A percentile compares a stretch with the other conserved stretches of the same genome.
Conservation (phyloP, 2,888 invertebrate species). For the Melanophora roralis region DNA sequence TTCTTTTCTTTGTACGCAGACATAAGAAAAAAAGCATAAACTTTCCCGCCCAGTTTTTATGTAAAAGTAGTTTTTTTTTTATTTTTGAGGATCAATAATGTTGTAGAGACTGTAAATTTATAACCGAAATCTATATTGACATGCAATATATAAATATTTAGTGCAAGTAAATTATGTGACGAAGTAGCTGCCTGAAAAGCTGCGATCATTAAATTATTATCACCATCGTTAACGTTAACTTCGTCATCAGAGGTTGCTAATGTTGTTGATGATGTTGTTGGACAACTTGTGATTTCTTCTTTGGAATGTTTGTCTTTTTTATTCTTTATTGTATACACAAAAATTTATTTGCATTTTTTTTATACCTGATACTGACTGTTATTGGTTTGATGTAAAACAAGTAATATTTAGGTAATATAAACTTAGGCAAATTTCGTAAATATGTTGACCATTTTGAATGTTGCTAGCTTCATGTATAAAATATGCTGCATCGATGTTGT, state of each 20-base stretch:
- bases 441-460: no score
- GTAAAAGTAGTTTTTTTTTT: conserved; percentile 31
- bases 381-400: no score
- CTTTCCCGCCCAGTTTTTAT: conserved; percentile 43
- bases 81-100: conserved; percentile 52
- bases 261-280: conserved; percentile 35
- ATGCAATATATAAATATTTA: conserved; percentile 8
- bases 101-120: not conserved
- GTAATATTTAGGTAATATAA: no score
- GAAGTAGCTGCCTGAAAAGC: not conserved
- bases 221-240: conserved; percentile 36
- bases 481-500: no score
- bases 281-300: conserved; percentile 66
- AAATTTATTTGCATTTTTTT: not conserved
- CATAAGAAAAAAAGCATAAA: conserved; percentile 9
- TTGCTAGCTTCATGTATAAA: no score
- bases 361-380: not conserved
- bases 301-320: conserved; percentile 58
- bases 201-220: conserved; percentile 29
- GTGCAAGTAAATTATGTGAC: conserved; percentile 5
- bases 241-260: conserved; percentile 31
- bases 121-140: not conserved
- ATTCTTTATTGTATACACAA: not conserved
- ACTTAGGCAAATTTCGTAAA: no score
- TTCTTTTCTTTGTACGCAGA: conserved; percentile 17